Percentiles rank a stretch among this genome's conserved stretches.
Evolutionary conservation across 2,888 invertebrate genomes (phyloP).

Genomic region (Limnephilus auricula): DNA sequence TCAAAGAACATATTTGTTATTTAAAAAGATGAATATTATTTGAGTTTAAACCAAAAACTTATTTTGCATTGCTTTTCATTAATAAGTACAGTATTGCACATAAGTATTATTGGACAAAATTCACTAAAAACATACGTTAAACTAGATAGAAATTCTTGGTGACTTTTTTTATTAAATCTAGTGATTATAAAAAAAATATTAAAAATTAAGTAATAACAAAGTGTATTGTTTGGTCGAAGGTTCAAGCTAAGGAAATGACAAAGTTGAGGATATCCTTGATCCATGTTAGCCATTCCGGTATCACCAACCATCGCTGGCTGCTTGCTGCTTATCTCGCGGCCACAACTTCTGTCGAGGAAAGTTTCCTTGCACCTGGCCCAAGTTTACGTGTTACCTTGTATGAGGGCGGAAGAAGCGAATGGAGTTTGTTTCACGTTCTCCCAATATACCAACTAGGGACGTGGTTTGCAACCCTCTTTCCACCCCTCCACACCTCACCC

Average conservation of each 20-base stretch:
- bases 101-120: no score
- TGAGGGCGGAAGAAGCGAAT: slow-evolving; percentile 10
- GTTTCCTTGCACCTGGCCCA: not conserved
- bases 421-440: slow-evolving; percentile 29
- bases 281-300: not conserved
- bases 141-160: no score
- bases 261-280: not conserved
- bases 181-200: no score
- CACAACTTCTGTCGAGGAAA: slow-evolving; percentile 6
- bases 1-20: no score
- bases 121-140: no score
- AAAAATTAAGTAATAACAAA: no score
- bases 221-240: no score
- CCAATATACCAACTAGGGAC: slow-evolving; percentile 29
- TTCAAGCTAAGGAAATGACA: not conserved
- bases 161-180: no score
- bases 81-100: no score
- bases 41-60: no score
- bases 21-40: no score
- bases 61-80: no score
- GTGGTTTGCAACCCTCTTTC: not conserved
- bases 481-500: not conserved
- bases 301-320: not conserved
- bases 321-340: not conserved
- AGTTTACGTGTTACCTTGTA: slow-evolving; percentile 25